A percentile compares a stretch with the other conserved stretches of the same genome.
Evolutionary conservation across 2,113 vertebrate species (phyloP).

Genomic region (Cichladusa arquata): DNA sequence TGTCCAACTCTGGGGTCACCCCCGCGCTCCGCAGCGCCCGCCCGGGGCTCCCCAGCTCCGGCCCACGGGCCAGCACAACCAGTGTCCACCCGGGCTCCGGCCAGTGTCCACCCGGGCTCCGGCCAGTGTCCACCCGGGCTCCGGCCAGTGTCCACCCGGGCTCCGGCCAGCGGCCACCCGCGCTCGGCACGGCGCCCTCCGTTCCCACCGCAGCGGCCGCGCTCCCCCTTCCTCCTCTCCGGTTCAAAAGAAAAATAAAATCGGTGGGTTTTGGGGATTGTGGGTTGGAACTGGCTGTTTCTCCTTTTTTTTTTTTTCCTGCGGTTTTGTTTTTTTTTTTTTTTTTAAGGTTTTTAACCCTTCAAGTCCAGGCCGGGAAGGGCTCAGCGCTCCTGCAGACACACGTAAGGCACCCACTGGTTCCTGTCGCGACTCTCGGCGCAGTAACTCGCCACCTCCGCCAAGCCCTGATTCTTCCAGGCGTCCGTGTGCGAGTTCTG

Average conservation of each 20-base stretch:
- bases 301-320: background rate
- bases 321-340: background rate
- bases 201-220: background rate
- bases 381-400: conserved; percentile 85
- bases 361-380: background rate
- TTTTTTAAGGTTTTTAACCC: background rate
- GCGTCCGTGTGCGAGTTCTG: conserved; percentile 86
- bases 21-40: background rate
- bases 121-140: background rate
- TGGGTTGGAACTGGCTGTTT: background rate
- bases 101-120: background rate
- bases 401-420: conserved; percentile 88
- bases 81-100: background rate
- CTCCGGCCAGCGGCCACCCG: background rate
- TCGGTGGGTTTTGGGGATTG: background rate
- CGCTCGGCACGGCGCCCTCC: background rate
- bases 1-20: background rate
- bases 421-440: conserved; percentile 86
- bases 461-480: conserved; percentile 80
- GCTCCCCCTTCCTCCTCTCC: background rate
- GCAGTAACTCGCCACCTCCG: conserved; percentile 86
- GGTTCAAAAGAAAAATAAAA: background rate
- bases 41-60: too few relatives aligned
- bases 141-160: background rate
- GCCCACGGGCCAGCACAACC: background rate